Base-by-base conservation (phyloP, 2,797 vertebrate genomes). In the Notoglanidium macrostoma region DNA sequence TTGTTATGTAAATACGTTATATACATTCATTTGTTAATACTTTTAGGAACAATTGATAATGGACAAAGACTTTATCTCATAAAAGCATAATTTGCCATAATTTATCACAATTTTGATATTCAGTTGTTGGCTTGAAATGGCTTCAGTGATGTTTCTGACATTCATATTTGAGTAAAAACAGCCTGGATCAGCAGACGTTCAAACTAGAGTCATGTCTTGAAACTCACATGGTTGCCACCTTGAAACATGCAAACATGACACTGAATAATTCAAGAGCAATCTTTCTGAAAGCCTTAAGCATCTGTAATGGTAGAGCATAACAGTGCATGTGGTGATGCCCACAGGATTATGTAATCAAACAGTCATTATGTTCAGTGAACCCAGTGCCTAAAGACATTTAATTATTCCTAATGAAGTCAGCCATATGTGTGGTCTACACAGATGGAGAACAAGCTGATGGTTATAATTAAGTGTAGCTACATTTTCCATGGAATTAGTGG, bases 291-390 rank as follows among this genome's bases (percentile, higher is more conserved):
- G 82, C 54, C 29, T 10, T 35, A 57, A 55, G 78, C 73, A 89
- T 80, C 68, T 82, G 87, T 79, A 85, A 87, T 88, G 59, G 86
- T 86, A 78, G 89, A 79, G 68, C 72, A 17, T 26, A 90, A 85
- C 65, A 63, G 67, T 91, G 73, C 87, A 74, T 86, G 59, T 89
- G 84, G 83, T 85, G 86, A 86, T 85, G 84, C 89, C 89, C 86
- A 88, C 90, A 91, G 89, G 93, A 91, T 89, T 92, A 92, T 91
- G 65, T 89, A 93, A 87, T 93, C 92, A 93, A 95, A 93, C 89
- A 83, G 32, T 92, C 90, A 94, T 95, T 92, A 92, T 70, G 82
- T 23, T 26, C 82, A 81, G 84, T 86, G 88, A 89, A 83, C 77
- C 76, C 87, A 87, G 91, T 89, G 87, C 92, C 89, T 92, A 86